These are phyloP conservation scores for Patella caerulea DNA, from an alignment of 2,888 invertebrate genomes.

Conservation along the genomic window DNA sequence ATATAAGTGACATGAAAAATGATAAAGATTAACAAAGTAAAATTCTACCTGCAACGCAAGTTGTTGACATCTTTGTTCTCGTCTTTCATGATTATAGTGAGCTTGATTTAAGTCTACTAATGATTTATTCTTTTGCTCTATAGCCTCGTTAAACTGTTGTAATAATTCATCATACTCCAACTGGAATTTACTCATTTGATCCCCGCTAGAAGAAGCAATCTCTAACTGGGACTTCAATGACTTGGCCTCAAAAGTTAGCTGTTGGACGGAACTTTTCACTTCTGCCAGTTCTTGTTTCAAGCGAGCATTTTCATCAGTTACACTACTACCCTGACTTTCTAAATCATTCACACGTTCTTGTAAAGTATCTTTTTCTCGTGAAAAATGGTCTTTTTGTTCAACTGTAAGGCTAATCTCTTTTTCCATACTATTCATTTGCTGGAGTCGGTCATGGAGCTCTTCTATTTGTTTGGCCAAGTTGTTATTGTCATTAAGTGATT, in stretches of 20 bases:
- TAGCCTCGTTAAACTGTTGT: slow-evolving; percentile 53
- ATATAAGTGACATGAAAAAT: too few species aligned
- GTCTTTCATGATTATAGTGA: slow-evolving; percentile 51
- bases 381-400: slow-evolving; percentile 52
- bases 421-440: slow-evolving; percentile 36
- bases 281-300: slow-evolving; percentile 49
- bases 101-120: slow-evolving; percentile 55
- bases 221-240: slow-evolving; percentile 49
- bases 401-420: slow-evolving; percentile 40
- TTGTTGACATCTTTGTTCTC: slow-evolving; percentile 62
- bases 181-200: slow-evolving; percentile 44
- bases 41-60: slow-evolving; percentile 61
- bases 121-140: slow-evolving; percentile 57
- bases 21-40: neutral
- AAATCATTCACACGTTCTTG: slow-evolving; percentile 52
- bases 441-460: slow-evolving; percentile 59
- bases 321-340: slow-evolving; percentile 44
- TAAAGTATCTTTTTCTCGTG: slow-evolving; percentile 51
- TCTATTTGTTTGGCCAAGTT: slow-evolving; percentile 62
- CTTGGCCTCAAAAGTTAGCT: slow-evolving; percentile 55
- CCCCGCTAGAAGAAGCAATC: slow-evolving; percentile 41
- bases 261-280: slow-evolving; percentile 38
- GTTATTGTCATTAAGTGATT: slow-evolving; percentile 60
- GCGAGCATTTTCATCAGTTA: slow-evolving; percentile 46
- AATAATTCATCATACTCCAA: slow-evolving; percentile 56